phyloP scores from a whole-genome alignment of 2,113 vertebrate genomes.

The Numenius arquata region DNA sequence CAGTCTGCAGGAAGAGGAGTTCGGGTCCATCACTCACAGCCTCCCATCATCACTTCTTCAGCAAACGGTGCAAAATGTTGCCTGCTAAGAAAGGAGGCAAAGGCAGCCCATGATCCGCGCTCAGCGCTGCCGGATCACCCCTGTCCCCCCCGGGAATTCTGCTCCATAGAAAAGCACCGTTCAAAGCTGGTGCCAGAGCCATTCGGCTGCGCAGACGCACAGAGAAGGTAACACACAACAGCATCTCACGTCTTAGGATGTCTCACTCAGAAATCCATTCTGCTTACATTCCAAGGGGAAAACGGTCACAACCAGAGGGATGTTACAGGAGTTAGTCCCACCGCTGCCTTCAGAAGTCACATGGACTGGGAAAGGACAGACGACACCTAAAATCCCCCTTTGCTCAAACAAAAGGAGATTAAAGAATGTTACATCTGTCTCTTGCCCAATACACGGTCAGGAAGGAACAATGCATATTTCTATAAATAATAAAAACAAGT shows the following conservation, averaged over 20 bases:
- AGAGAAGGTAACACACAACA: background rate
- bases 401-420: background rate
- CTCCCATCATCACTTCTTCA: background rate
- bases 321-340: background rate
- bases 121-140: background rate
- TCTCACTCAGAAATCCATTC: background rate
- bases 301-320: background rate
- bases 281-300: background rate
- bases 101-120: background rate
- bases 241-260: background rate
- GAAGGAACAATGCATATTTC: background rate
- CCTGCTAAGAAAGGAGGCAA: background rate
- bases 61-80: background rate
- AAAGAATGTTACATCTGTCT: background rate
- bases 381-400: background rate
- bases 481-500: background rate
- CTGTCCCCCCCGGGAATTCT: background rate
- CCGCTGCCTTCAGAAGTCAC: background rate
- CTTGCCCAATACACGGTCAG: rapidly evolving
- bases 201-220: background rate
- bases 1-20: too few species aligned
- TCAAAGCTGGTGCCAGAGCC: background rate
- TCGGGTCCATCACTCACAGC: background rate
- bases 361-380: background rate
- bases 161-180: background rate